phyloP scores from a whole-genome alignment of 2,113 vertebrate genomes.

The Rhizomys pruinosus region DNA sequence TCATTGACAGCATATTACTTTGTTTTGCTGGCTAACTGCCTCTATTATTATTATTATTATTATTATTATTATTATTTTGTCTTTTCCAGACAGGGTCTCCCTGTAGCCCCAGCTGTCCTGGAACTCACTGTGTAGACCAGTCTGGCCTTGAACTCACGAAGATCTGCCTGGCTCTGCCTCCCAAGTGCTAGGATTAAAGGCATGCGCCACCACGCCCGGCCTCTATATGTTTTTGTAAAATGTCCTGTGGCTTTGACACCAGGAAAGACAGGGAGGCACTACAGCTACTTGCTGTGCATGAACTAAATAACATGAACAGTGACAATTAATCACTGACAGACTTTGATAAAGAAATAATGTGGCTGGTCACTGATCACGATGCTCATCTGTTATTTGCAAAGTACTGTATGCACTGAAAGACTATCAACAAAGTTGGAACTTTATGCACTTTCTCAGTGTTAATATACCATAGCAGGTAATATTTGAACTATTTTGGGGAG shows the following conservation, averaged over 20 bases:
- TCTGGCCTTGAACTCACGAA: no score
- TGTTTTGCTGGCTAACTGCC: neutral
- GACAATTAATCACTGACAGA: neutral
- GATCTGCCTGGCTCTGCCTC: no score
- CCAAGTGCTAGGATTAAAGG: no score
- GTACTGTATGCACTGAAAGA: neutral
- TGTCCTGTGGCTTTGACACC: neutral
- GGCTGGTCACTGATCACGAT: neutral
- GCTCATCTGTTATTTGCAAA: slow-evolving; percentile 15
- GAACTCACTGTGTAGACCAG: no score
- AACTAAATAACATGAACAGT: neutral
- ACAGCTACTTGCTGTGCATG: neutral
- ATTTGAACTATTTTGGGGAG: slow-evolving; percentile 29
- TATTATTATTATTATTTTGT: no score
- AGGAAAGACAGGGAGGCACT: neutral
- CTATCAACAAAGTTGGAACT: neutral
- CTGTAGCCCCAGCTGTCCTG: no score
- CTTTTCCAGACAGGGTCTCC: no score
- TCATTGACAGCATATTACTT: neutral
- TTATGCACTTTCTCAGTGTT: neutral
- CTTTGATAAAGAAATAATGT: neutral
- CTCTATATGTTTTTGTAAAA: neutral
- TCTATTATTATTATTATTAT: no score
- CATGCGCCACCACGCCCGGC: no score
- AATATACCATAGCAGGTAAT: neutral